Evolutionary conservation across 1,140 invertebrate genomes (phyloP).

Genomic region (Drosophila lacteicornis): DNA sequence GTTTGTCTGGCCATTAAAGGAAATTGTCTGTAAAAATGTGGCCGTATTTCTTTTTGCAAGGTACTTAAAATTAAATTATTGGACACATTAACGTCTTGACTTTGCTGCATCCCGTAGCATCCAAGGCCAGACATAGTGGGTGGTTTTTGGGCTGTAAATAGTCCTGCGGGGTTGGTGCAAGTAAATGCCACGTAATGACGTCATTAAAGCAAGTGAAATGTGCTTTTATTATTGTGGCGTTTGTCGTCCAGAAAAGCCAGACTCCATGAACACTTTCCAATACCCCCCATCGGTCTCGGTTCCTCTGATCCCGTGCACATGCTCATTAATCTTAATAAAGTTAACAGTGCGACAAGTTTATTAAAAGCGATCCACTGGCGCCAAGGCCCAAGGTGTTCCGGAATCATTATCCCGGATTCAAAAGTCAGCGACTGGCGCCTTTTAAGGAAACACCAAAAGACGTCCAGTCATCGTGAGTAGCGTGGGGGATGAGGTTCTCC

Average conservation of each 20-base stretch:
- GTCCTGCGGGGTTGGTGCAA: constrained; percentile 38
- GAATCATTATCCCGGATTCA: constrained; percentile 19
- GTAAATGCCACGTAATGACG: constrained; percentile 82
- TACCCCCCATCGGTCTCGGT: constrained; percentile 41
- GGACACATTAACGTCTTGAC: constrained; percentile 83
- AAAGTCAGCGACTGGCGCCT: constrained; percentile 42
- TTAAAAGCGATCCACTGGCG: constrained; percentile 71
- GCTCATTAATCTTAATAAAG: constrained; percentile 81
- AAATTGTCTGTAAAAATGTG: constrained; percentile 83
- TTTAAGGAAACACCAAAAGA: background rate
- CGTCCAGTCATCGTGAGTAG: constrained; percentile 53
- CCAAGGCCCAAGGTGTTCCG: constrained; percentile 64
- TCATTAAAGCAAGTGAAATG: constrained; percentile 83
- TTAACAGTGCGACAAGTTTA: constrained; percentile 81
- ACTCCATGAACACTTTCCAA: constrained; percentile 64
- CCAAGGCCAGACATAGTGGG: constrained; percentile 19
- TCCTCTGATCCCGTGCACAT: constrained; percentile 58
- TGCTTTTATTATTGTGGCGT: constrained; percentile 78
- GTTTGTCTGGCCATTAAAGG: constrained; percentile 72
- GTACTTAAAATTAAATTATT: constrained; percentile 84
- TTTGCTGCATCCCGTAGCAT: constrained; percentile 35
- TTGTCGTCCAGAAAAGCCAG: constrained; percentile 28
- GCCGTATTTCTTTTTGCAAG: constrained; percentile 83
- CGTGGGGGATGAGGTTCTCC: background rate
- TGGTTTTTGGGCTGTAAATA: constrained; percentile 6